phyloP scores from a whole-genome alignment of 2,113 vertebrate genomes.

The Melanocharis versteri region DNA sequence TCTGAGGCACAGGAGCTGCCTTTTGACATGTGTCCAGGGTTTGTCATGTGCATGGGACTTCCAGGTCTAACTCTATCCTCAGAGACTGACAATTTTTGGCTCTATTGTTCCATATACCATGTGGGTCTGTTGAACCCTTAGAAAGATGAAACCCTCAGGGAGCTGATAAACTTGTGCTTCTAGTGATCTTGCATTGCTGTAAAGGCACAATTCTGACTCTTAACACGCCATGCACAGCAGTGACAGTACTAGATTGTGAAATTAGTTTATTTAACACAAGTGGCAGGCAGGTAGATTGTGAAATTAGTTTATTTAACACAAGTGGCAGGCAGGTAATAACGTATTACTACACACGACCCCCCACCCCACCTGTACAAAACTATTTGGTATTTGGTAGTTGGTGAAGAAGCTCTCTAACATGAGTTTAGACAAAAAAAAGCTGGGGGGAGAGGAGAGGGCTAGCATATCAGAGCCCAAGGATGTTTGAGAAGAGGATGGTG shows the following conservation, averaged over 20 bases:
- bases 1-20: rapidly evolving
- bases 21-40: neutral
- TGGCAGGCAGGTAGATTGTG: neutral
- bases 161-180: neutral
- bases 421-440: neutral
- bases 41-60: neutral
- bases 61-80: neutral
- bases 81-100: neutral
- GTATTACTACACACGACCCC: neutral
- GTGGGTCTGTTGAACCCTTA: neutral
- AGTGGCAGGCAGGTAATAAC: neutral
- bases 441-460: neutral
- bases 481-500: neutral
- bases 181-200: neutral
- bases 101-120: neutral
- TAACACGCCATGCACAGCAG: neutral
- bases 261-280: neutral
- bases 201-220: neutral
- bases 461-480: neutral
- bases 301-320: neutral
- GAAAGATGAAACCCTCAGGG: neutral
- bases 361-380: neutral
- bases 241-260: neutral
- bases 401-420: neutral
- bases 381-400: neutral